Evolutionary conservation across 2,888 invertebrate species (phyloP), one percentile per base, ranked within the genome.

Genomic region (Vannuccia rotundouncinata): DNA sequence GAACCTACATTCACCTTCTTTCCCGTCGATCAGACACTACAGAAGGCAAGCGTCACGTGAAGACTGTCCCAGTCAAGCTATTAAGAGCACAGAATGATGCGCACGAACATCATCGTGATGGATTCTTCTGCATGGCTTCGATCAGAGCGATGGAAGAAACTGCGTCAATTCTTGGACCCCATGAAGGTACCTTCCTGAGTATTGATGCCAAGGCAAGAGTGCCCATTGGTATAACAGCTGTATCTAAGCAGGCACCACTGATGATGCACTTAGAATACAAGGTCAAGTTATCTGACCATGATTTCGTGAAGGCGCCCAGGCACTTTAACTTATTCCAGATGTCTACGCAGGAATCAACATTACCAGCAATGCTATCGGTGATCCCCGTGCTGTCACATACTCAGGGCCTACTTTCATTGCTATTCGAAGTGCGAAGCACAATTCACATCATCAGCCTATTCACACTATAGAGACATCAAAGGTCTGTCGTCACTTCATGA

Each of bases 391-490:
- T 10, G 10, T 73, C 22, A 25, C 10, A 22, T 73, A 73, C n/a
- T 73, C 73, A 13, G 88, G 88, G 17, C 88, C 89, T 78, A 89
- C 88, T 79, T 87, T 86, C 83, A 84, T 89, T 60, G 85, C 87
- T 10, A 85, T 88, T 22, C 74, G 85, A 17, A 83, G 83, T 78
- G 85, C 84, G 0, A 86, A 85, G 81, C 85, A 86, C 79, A 83
- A 82, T 66, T 83, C 82, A 83, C 82, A 5, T 1, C 17, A 27
- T 13, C 73, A 13, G 73, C 73, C 25, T 73, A 73, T 73, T 2
- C 2, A n/a, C 73, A 73, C n/a, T 73, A 10, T 25, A 73, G 22
- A 27, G 73, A 73, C 29, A 73, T 73, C 10, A n/a, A 28, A 28
- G 10, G 2, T 25, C 73, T 73, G 29, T 73, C 29, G 73, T 27